Conservation (phyloP, 2,888 invertebrate genomes). For the Zhengitettix transpicula region DNA sequence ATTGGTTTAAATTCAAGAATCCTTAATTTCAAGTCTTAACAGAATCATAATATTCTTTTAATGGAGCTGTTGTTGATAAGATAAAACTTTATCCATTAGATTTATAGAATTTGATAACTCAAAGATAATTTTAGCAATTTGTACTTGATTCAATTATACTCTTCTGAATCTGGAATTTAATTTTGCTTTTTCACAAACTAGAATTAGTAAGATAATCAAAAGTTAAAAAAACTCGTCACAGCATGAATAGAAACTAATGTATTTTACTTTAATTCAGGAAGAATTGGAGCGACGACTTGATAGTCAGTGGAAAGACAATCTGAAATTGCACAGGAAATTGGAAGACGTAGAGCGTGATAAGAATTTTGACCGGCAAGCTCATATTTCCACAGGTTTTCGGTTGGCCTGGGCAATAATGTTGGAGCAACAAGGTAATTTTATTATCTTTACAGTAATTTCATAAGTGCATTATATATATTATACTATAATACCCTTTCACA, state of each 20-base stretch:
- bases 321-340: neutral
- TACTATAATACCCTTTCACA: too few species aligned
- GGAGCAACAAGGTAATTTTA: constrained; percentile 8
- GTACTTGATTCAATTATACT: neutral
- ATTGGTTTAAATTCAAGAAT: too few species aligned
- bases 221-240: too few species aligned
- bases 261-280: neutral
- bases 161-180: too few species aligned
- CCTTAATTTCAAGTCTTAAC: too few species aligned
- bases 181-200: neutral
- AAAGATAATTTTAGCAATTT: neutral
- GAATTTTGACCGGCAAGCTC: neutral
- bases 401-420: constrained; percentile 5
- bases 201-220: too few species aligned
- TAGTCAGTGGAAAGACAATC: neutral
- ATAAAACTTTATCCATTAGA: too few species aligned
- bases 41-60: too few species aligned
- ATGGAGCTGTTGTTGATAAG: too few species aligned
- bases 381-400: constrained; percentile 5
- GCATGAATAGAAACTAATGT: neutral
- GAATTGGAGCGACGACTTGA: constrained; percentile 2
- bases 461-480: neutral
- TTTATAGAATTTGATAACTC: too few species aligned
- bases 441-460: neutral
- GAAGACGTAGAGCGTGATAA: neutral